These are phyloP conservation scores for Neodiprion virginianus DNA, from an alignment of 1,140 invertebrate genomes.

Conservation along the genomic window DNA sequence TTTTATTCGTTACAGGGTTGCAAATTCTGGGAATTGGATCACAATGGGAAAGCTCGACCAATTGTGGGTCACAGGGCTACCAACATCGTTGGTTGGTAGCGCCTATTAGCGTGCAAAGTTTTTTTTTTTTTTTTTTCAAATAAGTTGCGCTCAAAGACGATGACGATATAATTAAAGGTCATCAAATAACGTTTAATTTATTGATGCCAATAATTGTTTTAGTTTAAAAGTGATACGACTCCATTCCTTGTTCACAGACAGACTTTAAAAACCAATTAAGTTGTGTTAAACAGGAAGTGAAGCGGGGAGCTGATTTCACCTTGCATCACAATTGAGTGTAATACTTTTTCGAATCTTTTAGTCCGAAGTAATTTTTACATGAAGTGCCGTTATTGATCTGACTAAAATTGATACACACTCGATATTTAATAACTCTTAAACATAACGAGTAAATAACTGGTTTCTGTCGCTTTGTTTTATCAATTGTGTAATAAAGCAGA, in stretches of 20 bases:
- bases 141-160: not conserved
- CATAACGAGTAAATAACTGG: no score
- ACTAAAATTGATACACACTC: no score
- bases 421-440: no score
- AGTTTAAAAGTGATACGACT: not conserved
- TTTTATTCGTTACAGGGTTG: constrained; percentile 39
- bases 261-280: no score
- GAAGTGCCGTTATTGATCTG: no score
- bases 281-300: no score
- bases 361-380: no score
- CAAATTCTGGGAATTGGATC: constrained; percentile 47
- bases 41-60: constrained; percentile 50
- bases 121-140: not conserved
- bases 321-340: no score
- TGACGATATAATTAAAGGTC: constrained; percentile 5
- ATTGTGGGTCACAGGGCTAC: constrained; percentile 41
- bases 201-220: not conserved
- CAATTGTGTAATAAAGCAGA: no score
- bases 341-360: no score
- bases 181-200: not conserved
- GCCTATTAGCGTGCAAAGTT: constrained; percentile 29
- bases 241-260: not conserved
- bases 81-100: constrained; percentile 46
- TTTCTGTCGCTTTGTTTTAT: no score
- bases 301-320: no score